Conservation (phyloP, 2,888 invertebrate genomes). For the Metellina segmentata region DNA sequence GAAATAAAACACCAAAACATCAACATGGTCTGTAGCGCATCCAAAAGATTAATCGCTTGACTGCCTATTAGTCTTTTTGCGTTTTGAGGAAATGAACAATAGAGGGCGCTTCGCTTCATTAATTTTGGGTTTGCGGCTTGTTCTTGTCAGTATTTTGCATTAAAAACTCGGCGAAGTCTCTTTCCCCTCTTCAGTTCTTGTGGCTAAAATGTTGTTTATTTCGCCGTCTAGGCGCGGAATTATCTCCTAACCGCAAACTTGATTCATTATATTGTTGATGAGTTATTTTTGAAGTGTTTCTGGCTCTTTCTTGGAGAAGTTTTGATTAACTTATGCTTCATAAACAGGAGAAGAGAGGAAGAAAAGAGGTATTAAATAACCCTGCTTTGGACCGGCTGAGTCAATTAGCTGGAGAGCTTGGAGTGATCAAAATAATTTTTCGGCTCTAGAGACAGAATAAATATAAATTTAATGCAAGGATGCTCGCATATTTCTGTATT, state of each 20-base stretch:
- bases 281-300: conserved; percentile 17
- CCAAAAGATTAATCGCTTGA: conserved; percentile 61
- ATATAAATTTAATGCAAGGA: too few species aligned
- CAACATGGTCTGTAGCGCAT: conserved; percentile 14
- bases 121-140: conserved; percentile 60
- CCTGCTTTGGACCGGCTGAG: neutral
- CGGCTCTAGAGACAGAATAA: too few species aligned
- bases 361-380: neutral
- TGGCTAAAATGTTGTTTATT: conserved; percentile 36
- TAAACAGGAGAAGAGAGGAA: neutral
- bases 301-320: neutral
- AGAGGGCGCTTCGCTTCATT: conserved; percentile 61
- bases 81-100: conserved; percentile 60
- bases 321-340: neutral
- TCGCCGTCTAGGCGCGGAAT: conserved; percentile 21
- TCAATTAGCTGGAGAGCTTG: neutral
- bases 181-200: neutral
- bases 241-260: conserved; percentile 18
- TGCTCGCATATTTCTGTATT: too few species aligned
- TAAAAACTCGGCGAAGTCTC: conserved; percentile 29
- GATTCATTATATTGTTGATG: conserved; percentile 60
- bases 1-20: conserved; percentile 26
- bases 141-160: conserved; percentile 64
- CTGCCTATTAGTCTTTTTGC: conserved; percentile 59
- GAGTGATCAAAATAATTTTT: neutral